Percentiles rank a stretch among this genome's conserved stretches.
These are phyloP conservation scores for Carcina quercana DNA, from an alignment of 2,888 invertebrate species.

Conservation along the genomic window DNA sequence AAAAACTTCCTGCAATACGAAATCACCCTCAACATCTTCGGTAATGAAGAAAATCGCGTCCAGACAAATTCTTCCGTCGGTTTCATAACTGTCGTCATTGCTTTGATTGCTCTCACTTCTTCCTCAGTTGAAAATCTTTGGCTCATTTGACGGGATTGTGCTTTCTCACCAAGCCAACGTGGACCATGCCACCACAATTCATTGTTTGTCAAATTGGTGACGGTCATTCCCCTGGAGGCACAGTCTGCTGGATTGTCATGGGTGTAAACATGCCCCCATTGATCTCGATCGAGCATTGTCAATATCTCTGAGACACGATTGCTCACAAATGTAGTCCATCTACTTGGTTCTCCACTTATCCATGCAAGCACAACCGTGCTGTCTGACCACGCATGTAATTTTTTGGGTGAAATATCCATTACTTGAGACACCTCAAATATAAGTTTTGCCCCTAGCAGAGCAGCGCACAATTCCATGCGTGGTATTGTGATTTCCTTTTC, in stretches of 20 bases:
- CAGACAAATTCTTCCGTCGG: too few species aligned
- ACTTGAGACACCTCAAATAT: conserved; percentile 7
- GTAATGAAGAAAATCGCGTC: too few species aligned
- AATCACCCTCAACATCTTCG: too few species aligned
- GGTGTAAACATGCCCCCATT: conserved; percentile 11
- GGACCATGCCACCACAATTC: conserved; percentile 1
- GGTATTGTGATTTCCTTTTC: conserved; percentile 1
- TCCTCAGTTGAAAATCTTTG: too few species aligned
- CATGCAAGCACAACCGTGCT: conserved; percentile 20
- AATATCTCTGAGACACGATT: conserved; percentile 15
- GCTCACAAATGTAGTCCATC: too few species aligned
- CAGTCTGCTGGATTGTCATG: conserved; percentile 17
- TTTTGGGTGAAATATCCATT: neutral
- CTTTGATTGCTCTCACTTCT: too few species aligned
- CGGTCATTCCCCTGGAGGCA: conserved; percentile 12
- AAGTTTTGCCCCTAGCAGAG: conserved; percentile 9
- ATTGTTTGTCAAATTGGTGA: neutral
- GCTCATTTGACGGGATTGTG: too few species aligned
- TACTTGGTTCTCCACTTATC: conserved; percentile 1
- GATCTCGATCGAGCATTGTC: conserved; percentile 2
- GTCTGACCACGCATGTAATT: conserved; percentile 12
- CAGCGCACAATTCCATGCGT: conserved; percentile 1
- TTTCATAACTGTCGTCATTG: too few species aligned
- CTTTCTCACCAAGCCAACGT: too few species aligned
- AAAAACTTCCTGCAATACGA: too few species aligned